phyloP scores from a whole-genome alignment of 1,140 invertebrate species.

The Gyrodactylus bullatarudis region DNA sequence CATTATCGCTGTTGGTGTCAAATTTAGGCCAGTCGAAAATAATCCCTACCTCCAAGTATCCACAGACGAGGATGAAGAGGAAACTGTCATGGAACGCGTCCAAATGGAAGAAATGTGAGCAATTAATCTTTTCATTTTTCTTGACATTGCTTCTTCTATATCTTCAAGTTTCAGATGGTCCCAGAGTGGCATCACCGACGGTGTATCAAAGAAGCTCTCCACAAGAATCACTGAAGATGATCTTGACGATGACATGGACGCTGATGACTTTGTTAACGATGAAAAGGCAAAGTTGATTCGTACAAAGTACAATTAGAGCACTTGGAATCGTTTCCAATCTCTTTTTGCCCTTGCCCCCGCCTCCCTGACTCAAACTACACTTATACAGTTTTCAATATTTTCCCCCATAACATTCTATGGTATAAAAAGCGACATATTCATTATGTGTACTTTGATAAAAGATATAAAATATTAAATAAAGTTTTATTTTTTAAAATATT shows the following conservation, averaged over 20 bases:
- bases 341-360: no score
- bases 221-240: neutral
- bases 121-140: neutral
- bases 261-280: neutral
- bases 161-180: slow-evolving; percentile 1
- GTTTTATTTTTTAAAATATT: no score
- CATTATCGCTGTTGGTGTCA: neutral
- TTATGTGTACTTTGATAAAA: no score
- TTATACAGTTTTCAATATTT: no score
- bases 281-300: neutral
- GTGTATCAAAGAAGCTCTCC: neutral
- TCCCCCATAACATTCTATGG: no score
- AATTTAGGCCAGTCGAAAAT: neutral
- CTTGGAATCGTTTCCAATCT: no score
- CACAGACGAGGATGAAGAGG: neutral
- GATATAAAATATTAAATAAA: no score
- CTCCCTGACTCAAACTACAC: no score
- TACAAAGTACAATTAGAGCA: no score
- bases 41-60: neutral
- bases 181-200: neutral
- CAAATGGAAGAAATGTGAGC: neutral
- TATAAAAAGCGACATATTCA: no score
- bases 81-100: neutral
- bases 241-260: neutral
- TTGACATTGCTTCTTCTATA: no score